These are phyloP conservation scores for Entomyzon cyanotis DNA, from an alignment of 2,113 vertebrate species.

Conservation along the genomic window DNA sequence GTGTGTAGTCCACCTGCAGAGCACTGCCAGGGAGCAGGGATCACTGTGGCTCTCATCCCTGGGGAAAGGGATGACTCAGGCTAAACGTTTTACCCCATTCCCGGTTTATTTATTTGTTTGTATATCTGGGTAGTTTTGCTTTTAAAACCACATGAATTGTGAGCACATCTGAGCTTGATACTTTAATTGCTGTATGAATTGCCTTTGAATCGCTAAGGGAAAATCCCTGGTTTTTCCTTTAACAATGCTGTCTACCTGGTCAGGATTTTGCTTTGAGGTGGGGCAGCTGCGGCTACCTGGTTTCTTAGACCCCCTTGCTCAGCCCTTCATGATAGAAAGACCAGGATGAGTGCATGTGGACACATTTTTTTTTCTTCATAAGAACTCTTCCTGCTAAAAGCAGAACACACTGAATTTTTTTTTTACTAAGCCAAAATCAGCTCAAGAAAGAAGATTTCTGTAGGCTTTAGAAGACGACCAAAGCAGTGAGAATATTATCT, in stretches of 20 bases:
- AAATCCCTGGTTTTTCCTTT: background rate
- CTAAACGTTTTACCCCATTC: fast-evolving
- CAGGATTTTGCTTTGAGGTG: background rate
- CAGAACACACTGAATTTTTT: background rate
- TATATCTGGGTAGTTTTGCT: background rate
- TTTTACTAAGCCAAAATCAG: background rate
- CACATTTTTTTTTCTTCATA: background rate
- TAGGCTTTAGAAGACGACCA: background rate
- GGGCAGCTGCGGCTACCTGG: background rate
- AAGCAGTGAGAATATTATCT: background rate
- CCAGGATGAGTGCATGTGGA: background rate
- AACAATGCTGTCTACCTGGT: background rate
- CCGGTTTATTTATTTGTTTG: background rate
- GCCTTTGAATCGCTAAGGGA: background rate
- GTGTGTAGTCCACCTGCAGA: fast-evolving
- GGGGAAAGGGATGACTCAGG: background rate
- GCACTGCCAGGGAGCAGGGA: background rate
- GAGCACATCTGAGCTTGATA: background rate
- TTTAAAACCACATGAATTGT: background rate
- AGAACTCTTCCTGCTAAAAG: background rate
- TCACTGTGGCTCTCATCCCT: background rate
- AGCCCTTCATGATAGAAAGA: background rate
- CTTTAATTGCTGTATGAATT: background rate
- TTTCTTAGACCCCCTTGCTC: background rate
- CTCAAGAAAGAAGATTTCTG: background rate